Conservation (phyloP, 2,797 vertebrate species). For the Ambastaia sidthimunki region DNA sequence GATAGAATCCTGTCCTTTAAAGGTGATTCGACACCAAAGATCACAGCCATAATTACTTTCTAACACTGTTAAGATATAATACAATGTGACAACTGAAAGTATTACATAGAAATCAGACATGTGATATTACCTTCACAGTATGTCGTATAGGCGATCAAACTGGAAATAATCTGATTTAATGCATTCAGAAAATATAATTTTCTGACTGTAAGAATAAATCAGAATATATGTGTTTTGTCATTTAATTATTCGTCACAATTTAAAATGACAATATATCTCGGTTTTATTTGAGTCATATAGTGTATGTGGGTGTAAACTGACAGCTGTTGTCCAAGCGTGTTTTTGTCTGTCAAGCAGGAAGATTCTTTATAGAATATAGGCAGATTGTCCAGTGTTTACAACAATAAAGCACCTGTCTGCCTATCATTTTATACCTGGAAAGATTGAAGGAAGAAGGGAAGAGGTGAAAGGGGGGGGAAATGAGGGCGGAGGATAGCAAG, state of each 20-base stretch:
- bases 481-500: conserved; percentile 9
- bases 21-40: neutral
- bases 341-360: conserved; percentile 24
- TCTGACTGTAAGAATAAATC: neutral
- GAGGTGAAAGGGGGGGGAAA: conserved; percentile 35
- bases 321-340: conserved; percentile 26
- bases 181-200: neutral
- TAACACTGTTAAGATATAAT: neutral
- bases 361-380: conserved; percentile 16
- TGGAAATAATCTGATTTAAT: neutral
- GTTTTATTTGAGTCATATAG: conserved; percentile 14
- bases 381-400: conserved; percentile 41
- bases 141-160: neutral
- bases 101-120: neutral
- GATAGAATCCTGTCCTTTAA: neutral
- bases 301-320: conserved; percentile 34
- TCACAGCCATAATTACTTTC: neutral
- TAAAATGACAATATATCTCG: conserved; percentile 3
- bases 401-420: conserved; percentile 32
- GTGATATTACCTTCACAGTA: neutral
- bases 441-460: conserved; percentile 22
- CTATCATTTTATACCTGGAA: conserved; percentile 29
- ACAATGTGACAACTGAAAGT: neutral
- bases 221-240: neutral
- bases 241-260: neutral